Evolutionary conservation across 2,888 invertebrate species (phyloP).

Genomic region (Proisotoma minuta): DNA sequence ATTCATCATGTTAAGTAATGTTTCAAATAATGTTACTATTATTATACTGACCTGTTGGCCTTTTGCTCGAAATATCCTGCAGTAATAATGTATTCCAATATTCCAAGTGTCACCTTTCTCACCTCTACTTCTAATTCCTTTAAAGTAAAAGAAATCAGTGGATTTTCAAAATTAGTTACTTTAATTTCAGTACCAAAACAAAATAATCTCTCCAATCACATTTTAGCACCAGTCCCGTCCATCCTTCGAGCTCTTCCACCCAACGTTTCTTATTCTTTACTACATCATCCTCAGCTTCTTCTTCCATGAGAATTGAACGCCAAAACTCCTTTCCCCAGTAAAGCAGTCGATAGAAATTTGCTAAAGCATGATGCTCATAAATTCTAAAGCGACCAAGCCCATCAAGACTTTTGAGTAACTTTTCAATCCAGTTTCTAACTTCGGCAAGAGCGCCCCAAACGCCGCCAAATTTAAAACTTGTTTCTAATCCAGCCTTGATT

Average conservation of each 20-base stretch:
- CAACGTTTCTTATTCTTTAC: background rate
- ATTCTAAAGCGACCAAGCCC: slow-evolving; percentile 16
- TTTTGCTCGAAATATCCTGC: slow-evolving; percentile 23
- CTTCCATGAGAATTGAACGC: slow-evolving; percentile 20
- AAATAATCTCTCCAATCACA: slow-evolving; percentile 26
- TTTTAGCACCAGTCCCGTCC: slow-evolving; percentile 28
- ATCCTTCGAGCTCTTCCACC: slow-evolving; percentile 16
- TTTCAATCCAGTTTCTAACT: slow-evolving; percentile 6
- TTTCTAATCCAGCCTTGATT: background rate
- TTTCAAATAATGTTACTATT: background rate
- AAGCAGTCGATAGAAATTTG: slow-evolving; percentile 12
- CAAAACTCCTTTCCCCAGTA: slow-evolving; percentile 20
- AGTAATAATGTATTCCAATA: slow-evolving; percentile 24
- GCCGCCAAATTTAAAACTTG: slow-evolving; percentile 10
- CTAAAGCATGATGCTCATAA: slow-evolving; percentile 16
- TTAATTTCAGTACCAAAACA: background rate
- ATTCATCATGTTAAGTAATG: background rate
- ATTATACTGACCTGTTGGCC: slow-evolving; percentile 12
- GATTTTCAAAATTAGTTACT: background rate
- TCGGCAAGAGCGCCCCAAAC: slow-evolving; percentile 16
- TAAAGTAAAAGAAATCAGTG: background rate
- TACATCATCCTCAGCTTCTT: slow-evolving; percentile 12
- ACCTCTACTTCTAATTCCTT: slow-evolving; percentile 19
- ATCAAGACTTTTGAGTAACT: slow-evolving; percentile 7
- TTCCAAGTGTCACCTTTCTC: slow-evolving; percentile 15